Conservation (phyloP, 1,140 invertebrate genomes). For the Odontomachus brunneus region DNA sequence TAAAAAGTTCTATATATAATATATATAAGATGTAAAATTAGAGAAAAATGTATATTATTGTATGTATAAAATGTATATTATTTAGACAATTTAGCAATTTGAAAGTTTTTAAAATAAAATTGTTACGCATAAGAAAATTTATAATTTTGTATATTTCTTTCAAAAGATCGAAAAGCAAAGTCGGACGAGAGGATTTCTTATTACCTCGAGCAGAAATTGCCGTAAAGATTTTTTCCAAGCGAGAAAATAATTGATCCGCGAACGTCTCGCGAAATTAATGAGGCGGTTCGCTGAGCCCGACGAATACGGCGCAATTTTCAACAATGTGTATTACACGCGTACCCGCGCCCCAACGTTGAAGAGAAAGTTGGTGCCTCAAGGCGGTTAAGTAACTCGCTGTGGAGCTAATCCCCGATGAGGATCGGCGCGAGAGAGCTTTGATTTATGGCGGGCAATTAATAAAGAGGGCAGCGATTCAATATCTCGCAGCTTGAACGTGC, state of each 20-base stretch:
- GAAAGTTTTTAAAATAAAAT: too few species aligned
- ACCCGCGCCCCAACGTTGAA: constrained; percentile 34
- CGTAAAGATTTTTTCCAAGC: too few species aligned
- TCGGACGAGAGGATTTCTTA: too few species aligned
- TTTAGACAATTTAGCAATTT: too few species aligned
- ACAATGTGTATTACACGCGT: constrained; percentile 45
- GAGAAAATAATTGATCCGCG: background rate
- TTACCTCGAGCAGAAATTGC: too few species aligned
- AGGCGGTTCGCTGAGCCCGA: background rate
- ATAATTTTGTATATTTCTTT: too few species aligned
- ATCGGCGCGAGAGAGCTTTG: constrained; percentile 49
- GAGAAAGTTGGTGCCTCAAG: constrained; percentile 51
- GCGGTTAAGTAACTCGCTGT: constrained; percentile 54
- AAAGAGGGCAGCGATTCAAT: constrained; percentile 64
- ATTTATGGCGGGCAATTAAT: constrained; percentile 70
- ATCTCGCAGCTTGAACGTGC: constrained; percentile 24
- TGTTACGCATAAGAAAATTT: too few species aligned
- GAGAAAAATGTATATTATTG: too few species aligned
- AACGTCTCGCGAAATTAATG: constrained; percentile 1
- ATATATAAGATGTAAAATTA: too few species aligned
- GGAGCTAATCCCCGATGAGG: constrained; percentile 63
- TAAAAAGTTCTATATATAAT: too few species aligned
- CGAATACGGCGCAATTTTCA: constrained; percentile 14
- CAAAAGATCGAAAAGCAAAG: too few species aligned
- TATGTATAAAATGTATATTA: too few species aligned